These are phyloP conservation scores for Cordylochernes scorpioides DNA, from an alignment of 2,888 invertebrate species.

Conservation along the genomic window DNA sequence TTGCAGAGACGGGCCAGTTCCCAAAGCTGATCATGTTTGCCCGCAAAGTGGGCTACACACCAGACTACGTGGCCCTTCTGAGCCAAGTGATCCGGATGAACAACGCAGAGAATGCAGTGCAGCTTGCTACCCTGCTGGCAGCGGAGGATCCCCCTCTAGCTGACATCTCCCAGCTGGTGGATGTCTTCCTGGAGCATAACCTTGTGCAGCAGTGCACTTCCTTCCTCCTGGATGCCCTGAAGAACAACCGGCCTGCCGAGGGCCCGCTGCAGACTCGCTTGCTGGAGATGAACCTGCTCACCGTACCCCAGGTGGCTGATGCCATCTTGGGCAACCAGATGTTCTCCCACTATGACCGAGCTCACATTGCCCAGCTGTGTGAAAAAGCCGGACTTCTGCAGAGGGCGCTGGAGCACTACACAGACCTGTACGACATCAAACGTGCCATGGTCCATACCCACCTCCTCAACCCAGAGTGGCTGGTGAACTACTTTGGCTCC, in stretches of 20 bases:
- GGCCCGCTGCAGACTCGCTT: constrained; percentile 86
- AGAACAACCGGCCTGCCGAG: constrained; percentile 85
- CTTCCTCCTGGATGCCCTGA: constrained; percentile 83
- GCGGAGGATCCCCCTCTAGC: constrained; percentile 92
- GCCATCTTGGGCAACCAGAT: constrained; percentile 96
- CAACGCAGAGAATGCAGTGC: constrained; percentile 77
- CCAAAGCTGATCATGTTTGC: constrained; percentile 97
- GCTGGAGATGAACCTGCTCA: constrained; percentile 94
- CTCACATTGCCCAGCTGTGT: constrained; percentile 92
- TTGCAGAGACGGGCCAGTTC: constrained; percentile 97
- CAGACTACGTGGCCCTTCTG: constrained; percentile 82
- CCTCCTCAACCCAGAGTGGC: constrained; percentile 81
- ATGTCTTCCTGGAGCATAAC: constrained; percentile 97
- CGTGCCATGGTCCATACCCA: constrained; percentile 95
- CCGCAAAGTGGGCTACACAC: constrained; percentile 88
- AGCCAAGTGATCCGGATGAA: constrained; percentile 84
- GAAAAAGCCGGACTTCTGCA: constrained; percentile 95
- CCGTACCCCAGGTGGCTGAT: constrained; percentile 96
- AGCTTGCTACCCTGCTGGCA: constrained; percentile 57
- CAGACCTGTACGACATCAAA: constrained; percentile 96
- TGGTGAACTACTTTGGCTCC: constrained; percentile 91
- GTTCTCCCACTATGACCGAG: constrained; percentile 96
- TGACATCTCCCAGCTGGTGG: constrained; percentile 79
- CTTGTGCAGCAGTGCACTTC: constrained; percentile 98
- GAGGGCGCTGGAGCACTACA: constrained; percentile 83